Percentiles rank a stretch among this genome's conserved stretches.
phyloP scores from a whole-genome alignment of 2,888 invertebrate species.

The Leptogaster cylindrica region DNA sequence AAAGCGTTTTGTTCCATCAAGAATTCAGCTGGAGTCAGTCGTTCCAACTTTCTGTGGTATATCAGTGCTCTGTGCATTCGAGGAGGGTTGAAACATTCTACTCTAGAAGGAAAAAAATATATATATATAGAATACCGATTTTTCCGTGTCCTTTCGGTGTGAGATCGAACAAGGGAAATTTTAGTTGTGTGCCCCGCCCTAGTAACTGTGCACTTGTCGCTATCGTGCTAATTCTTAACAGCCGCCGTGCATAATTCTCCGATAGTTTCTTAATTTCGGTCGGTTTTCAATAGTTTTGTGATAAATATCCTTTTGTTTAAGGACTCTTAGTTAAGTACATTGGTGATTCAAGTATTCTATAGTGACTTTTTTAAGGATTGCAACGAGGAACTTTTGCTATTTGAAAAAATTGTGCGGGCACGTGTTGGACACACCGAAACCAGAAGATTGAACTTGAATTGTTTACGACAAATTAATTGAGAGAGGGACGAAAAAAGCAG shows the following conservation, averaged over 20 bases:
- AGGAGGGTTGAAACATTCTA: conserved; percentile 2
- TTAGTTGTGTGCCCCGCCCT: conserved; percentile 41
- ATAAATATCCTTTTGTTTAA: conserved; percentile 1
- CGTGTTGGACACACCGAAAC: neutral
- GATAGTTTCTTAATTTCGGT: neutral
- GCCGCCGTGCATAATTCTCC: neutral
- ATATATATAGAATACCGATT: conserved; percentile 6
- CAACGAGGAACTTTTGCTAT: conserved; percentile 2
- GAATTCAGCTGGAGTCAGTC: conserved; percentile 25
- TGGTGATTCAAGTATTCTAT: conserved; percentile 4
- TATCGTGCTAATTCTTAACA: conserved; percentile 6
- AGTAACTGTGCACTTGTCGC: conserved; percentile 26
- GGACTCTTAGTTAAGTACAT: neutral
- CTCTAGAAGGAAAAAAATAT: neutral
- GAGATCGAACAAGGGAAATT: conserved; percentile 22
- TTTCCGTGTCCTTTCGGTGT: conserved; percentile 29
- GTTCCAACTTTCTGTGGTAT: conserved; percentile 31
- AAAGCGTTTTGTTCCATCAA: conserved; percentile 43
- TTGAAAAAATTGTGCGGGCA: neutral
- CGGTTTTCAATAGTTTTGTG: conserved; percentile 3
- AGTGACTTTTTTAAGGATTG: neutral
- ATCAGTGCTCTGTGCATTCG: conserved; percentile 1
- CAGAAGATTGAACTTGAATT: neutral
- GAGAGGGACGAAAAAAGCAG: neutral
- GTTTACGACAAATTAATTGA: neutral